Evolutionary conservation across 2,797 vertebrate species (phyloP), one percentile per base, ranked within the genome.

Genomic region (Notoglanidium macrostoma): DNA sequence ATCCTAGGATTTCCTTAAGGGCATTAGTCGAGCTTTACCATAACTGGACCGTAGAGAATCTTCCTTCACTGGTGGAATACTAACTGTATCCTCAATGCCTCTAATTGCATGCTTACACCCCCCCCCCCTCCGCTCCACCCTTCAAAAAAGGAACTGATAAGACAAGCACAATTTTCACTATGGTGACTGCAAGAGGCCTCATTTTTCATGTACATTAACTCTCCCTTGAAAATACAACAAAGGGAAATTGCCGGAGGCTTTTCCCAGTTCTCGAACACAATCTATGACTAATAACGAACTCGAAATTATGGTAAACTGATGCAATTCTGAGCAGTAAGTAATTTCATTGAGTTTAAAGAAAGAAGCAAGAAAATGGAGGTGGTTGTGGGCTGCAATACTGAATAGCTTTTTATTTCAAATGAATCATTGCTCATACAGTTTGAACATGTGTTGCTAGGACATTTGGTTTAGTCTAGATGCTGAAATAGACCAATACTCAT

Each of bases 141-240:
- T 5, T 0, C 21, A 14, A 90, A 92, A 55, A 92, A 94, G 90
- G 94, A 83, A 59, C 83, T 94, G 92, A 95, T 93, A 94, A 92
- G 91, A 90, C 87, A 73, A 89, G 78, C 85, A 87, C 72, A 90
- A 91, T 93, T 92, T 91, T 91, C 32, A 82, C 90, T 86, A 76
- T 46, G 76, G 85, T 89, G 91, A 93, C 91, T 91, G 86, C 88
- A 90, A 90, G 92, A 92, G 67, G 85, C 44, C 65, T 86, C 86
- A 55, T 89, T 92, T 83, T 79, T 78, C 89, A 90, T 85, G 49
- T 76, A 88, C 92, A 85, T 92, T 32, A 57, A 88, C 90, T 86
- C 63, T 93, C 89, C 87, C 88, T 79, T 87, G 88, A 91, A 93
- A 93, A 87, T 90, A 91, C 87, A 85, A 90, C 40, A 91, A 92